A percentile compares a stretch with the other conserved stretches of the same genome.
Evolutionary conservation across 2,797 vertebrate species (phyloP).

Genomic region (Tauraco hartlaubi): DNA sequence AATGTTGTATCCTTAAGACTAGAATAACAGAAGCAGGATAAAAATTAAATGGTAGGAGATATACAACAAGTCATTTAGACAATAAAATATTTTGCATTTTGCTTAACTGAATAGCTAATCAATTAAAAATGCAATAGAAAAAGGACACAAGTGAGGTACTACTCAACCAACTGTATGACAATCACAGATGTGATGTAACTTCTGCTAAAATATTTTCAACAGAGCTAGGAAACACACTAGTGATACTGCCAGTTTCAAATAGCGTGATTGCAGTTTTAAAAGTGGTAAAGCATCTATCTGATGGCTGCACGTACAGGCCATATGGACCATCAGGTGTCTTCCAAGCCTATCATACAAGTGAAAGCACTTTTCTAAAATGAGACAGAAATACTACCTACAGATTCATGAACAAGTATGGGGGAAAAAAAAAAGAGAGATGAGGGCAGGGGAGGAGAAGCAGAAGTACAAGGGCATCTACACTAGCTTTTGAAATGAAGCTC

Average conservation of each 20-base stretch:
- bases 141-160: not conserved
- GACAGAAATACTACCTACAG: not conserved
- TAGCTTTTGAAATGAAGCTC: not conserved
- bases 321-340: not conserved
- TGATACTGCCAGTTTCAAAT: accelerated
- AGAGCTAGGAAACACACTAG: not conserved
- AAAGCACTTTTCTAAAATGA: not conserved
- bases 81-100: not conserved
- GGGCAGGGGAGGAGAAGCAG: not conserved
- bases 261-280: not conserved
- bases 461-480: not conserved
- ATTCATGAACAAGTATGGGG: not conserved
- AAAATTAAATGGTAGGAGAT: not conserved
- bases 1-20: not conserved
- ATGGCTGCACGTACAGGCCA: not conserved
- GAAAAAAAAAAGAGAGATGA: not conserved
- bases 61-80: not conserved
- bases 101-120: not conserved
- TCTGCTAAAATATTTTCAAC: not conserved
- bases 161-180: not conserved
- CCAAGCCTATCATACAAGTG: not conserved
- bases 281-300: not conserved
- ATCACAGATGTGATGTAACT: not conserved
- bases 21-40: not conserved
- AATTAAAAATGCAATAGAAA: not conserved